Conservation (phyloP, 2,113 vertebrate species). For the Larimichthys polyactis region DNA sequence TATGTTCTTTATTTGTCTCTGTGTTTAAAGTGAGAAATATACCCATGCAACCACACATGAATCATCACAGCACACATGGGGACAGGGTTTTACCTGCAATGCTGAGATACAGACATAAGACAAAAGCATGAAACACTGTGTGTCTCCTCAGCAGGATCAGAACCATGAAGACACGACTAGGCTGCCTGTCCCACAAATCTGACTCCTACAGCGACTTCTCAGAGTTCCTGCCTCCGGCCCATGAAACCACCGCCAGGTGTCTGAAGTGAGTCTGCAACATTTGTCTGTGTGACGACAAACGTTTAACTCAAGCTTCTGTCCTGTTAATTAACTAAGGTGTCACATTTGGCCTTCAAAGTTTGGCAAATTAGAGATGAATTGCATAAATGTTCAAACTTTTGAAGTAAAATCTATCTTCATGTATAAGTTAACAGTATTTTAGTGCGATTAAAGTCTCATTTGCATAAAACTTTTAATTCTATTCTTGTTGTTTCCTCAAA, state of each 20-base stretch:
- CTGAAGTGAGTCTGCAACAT: conserved; percentile 89
- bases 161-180: conserved; percentile 97
- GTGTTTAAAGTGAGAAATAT: not conserved
- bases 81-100: not conserved
- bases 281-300: not conserved
- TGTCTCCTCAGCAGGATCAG: conserved; percentile 80
- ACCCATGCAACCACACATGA: not conserved
- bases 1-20: not conserved
- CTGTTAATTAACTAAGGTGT: conserved; percentile 1
- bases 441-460: no score
- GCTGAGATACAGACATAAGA: not conserved
- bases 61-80: not conserved
- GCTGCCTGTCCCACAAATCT: conserved; percentile 96
- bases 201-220: conserved; percentile 97
- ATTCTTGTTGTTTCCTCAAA: not conserved
- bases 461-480: no score
- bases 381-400: not conserved
- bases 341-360: no score
- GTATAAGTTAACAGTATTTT: no score
- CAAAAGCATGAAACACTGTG: not conserved
- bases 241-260: conserved; percentile 91
- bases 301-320: conserved; percentile 9
- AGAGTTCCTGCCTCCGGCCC: conserved; percentile 89
- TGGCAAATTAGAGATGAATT: not conserved
- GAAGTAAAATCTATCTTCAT: not conserved